These are phyloP conservation scores for Helicolenus hilgendorfi DNA, from an alignment of 2,797 vertebrate species.

Conservation along the genomic window DNA sequence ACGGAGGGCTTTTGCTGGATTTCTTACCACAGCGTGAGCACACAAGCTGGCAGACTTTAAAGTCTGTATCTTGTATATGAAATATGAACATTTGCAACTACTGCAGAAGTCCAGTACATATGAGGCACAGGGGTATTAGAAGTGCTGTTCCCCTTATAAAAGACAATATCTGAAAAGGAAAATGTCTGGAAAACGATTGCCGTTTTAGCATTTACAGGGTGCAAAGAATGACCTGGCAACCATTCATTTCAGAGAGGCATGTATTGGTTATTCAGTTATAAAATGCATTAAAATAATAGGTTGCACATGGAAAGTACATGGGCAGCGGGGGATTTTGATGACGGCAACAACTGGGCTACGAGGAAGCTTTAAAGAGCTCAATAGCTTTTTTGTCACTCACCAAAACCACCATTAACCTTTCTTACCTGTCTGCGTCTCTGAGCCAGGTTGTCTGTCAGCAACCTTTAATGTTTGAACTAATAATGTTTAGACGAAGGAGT, in stretches of 20 bases:
- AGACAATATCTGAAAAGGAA: conserved; percentile 35
- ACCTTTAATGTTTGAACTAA: conserved; percentile 16
- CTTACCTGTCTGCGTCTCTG: conserved; percentile 7
- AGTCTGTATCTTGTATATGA: not conserved
- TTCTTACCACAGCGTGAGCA: not conserved
- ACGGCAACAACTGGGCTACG: not conserved
- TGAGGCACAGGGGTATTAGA: not conserved
- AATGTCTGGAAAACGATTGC: conserved; percentile 43
- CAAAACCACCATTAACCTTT: not conserved
- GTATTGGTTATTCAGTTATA: not conserved
- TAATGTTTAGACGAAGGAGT: conserved; percentile 13
- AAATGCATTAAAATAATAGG: conserved; percentile 38
- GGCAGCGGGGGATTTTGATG: not conserved
- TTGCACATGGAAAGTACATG: conserved; percentile 51
- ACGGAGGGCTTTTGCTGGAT: not conserved
- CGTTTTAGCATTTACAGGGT: conserved; percentile 33
- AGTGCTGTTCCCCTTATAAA: conserved; percentile 9
- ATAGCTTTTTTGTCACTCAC: conserved; percentile 3
- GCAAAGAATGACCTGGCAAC: conserved; percentile 31
- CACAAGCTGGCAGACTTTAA: not conserved
- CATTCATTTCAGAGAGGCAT: not conserved
- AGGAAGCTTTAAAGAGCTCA: conserved; percentile 22
- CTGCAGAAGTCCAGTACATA: conserved; percentile 10
- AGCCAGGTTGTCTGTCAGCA: conserved; percentile 15
- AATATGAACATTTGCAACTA: not conserved